Evolutionary conservation across 2,797 vertebrate genomes (phyloP), one percentile per base, ranked within the genome.

Genomic region (Paedocypris micromegethes): DNA sequence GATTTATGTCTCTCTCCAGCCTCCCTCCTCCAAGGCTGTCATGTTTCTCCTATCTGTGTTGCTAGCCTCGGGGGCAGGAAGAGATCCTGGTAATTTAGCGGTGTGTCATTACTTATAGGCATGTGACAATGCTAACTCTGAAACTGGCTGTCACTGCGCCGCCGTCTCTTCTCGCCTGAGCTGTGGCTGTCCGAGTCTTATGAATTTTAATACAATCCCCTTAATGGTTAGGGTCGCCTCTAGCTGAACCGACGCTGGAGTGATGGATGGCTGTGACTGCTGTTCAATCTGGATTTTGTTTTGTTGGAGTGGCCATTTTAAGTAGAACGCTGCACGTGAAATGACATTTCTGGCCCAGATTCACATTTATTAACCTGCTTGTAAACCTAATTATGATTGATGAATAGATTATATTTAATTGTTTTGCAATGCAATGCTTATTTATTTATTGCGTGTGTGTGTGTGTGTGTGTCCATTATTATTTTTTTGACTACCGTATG

Each of bases 1-100:
- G 86, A 90, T 88, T 86, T 76, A 72, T 81, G 84, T 80, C 77
- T 64, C 70, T 75, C 76, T 72, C 74, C 67, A 70, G 81, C 76
- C 83, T 72, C 70, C 51, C 9, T 73, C 78, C 83, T 81, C 81
- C 79, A 78, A 75, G 77, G 70, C 83, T 84, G 86, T 84, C 86
- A 83, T 84, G 84, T 86, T 81, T 52, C 63, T 9, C 74, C 82
- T 58, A 77, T 83, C 86, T 81, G 49, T 86, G 85, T 77, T 45
- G 59, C 60, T 60, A 55, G 70, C 75, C 77, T 72, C 40, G 53
- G 68, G 77, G 73, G 52, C 65, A 73, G 73, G 76, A 68, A 73
- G 69, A 66, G 72, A 77, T 73, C 65, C 73, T 74, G 76, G 73
- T 81, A 68, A 78, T 81, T 81, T 80, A 81, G 76, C 75, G 68